Evolutionary conservation across 1,140 invertebrate genomes (phyloP).

Genomic region (Ectropis grisescens): DNA sequence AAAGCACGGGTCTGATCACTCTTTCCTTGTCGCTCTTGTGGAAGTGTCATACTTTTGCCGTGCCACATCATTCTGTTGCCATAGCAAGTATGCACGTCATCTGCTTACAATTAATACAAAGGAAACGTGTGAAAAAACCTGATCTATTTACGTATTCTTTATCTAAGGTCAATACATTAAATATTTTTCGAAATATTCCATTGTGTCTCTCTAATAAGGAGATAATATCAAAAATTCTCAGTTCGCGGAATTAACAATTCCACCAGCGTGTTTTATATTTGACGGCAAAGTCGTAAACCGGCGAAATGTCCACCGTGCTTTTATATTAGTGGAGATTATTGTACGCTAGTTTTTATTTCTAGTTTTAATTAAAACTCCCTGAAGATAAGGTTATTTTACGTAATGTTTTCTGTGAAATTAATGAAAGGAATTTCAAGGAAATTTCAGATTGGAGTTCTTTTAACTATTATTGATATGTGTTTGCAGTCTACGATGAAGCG

Average conservation of each 20-base stretch:
- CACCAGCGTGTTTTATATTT: constrained; percentile 1
- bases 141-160: too few relatives aligned
- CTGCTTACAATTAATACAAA: too few relatives aligned
- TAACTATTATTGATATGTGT: neutral
- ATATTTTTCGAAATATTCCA: neutral
- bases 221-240: neutral
- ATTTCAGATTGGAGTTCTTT: neutral
- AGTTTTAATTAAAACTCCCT: too few relatives aligned
- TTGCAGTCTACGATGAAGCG: too few relatives aligned
- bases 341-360: neutral
- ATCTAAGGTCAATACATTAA: neutral
- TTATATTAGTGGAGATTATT: constrained; percentile 12
- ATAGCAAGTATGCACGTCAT: too few relatives aligned
- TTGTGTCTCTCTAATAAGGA: too few relatives aligned
- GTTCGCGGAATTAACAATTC: neutral
- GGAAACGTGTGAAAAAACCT: too few relatives aligned
- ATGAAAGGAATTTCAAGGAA: too few relatives aligned
- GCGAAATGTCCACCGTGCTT: constrained; percentile 6
- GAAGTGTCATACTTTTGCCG: too few relatives aligned
- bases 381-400: neutral
- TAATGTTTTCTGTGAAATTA: neutral
- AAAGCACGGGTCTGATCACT: too few relatives aligned
- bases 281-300: constrained; percentile 1
- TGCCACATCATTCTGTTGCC: too few relatives aligned
- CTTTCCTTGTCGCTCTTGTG: too few relatives aligned